Conservation (phyloP, 2,888 invertebrate species). For the Augochlorella aurata region DNA sequence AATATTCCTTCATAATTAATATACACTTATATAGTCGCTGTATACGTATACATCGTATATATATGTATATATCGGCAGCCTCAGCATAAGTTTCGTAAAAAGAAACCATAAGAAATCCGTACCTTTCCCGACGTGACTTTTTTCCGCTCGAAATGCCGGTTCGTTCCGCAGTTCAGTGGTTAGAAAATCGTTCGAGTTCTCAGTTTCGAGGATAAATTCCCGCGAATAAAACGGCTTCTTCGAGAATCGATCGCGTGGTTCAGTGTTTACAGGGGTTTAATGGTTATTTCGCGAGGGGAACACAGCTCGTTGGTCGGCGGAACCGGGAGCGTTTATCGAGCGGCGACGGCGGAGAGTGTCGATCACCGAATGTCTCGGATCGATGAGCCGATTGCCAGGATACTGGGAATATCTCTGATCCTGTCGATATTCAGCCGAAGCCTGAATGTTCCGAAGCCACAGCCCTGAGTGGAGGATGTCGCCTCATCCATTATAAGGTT, state of each 20-base stretch:
- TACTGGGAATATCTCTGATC: not conserved
- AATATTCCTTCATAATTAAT: no score
- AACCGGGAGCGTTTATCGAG: not conserved
- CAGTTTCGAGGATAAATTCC: no score
- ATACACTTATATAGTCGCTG: no score
- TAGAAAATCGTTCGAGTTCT: no score
- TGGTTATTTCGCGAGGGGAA: not conserved
- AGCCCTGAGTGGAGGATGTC: conserved; percentile 11
- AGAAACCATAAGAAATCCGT: no score
- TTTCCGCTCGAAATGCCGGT: no score
- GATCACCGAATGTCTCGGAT: not conserved
- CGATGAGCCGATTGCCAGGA: not conserved
- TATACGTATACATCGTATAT: no score
- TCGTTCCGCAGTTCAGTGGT: no score
- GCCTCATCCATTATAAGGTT: conserved; percentile 41
- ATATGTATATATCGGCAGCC: no score
- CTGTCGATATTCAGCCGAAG: conserved; percentile 26
- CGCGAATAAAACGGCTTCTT: not conserved
- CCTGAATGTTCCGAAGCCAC: conserved; percentile 32
- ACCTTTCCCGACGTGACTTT: no score
- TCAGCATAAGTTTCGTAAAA: no score
- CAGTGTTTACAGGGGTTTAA: not conserved
- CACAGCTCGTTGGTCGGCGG: not conserved
- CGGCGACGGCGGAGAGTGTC: not conserved
- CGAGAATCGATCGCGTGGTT: not conserved